phyloP scores from a whole-genome alignment of 2,797 vertebrate genomes.

The Diplodus sargus region DNA sequence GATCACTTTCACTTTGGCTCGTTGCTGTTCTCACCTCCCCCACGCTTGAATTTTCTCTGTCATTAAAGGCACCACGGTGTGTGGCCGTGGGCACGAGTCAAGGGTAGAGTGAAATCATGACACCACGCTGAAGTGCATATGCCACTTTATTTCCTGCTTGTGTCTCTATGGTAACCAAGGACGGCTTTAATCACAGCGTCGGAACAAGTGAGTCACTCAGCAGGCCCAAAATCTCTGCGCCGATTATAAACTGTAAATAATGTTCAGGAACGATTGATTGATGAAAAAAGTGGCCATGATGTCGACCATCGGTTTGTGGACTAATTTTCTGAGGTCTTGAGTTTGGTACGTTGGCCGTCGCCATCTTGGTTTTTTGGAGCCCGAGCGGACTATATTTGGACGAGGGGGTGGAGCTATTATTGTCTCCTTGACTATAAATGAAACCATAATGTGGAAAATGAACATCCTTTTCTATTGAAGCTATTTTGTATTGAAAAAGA shows the following conservation, averaged over 20 bases:
- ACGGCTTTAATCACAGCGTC: conserved; percentile 30
- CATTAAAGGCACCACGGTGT: neutral
- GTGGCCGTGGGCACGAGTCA: neutral
- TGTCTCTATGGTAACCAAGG: conserved; percentile 68
- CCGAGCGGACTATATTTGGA: no score
- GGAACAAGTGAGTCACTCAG: conserved; percentile 56
- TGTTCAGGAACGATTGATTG: conserved; percentile 1
- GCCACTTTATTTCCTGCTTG: conserved; percentile 52
- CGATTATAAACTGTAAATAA: conserved; percentile 25
- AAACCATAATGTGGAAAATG: no score
- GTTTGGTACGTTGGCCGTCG: no score
- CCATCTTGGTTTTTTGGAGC: no score
- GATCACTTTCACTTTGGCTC: conserved; percentile 25
- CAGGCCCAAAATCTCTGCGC: conserved; percentile 32
- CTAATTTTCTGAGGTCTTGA: no score
- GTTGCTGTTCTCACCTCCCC: conserved; percentile 2
- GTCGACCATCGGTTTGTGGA: no score
- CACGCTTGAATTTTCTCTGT: neutral
- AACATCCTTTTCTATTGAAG: no score
- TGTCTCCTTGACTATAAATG: no score
- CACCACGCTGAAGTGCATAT: neutral
- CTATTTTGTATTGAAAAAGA: no score
- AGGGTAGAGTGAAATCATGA: neutral
- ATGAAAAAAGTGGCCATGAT: no score
- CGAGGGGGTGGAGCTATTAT: no score